phyloP scores from a whole-genome alignment of 1,140 invertebrate species.

The Thereuonema tuberculata region DNA sequence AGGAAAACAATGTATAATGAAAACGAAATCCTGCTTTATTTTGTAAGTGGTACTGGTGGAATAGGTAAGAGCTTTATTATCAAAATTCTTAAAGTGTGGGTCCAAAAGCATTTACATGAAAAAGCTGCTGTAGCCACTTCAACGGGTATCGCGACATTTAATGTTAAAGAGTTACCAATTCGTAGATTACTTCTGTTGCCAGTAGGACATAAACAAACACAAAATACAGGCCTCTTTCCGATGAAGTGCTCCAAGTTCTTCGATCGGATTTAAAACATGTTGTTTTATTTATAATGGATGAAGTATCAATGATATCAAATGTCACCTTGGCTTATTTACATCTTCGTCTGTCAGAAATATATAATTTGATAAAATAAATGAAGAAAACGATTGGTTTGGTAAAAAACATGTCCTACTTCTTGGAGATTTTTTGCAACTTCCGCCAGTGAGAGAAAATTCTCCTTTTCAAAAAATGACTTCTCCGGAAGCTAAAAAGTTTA shows the following conservation, averaged over 20 bases:
- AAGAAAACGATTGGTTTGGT: constrained; percentile 3
- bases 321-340: constrained; percentile 1
- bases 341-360: not conserved
- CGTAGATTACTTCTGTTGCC: constrained; percentile 14
- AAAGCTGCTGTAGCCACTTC: constrained; percentile 7
- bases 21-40: not conserved
- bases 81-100: not conserved
- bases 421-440: not conserved
- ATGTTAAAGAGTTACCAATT: constrained; percentile 12
- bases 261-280: constrained; percentile 9
- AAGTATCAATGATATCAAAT: constrained; percentile 4
- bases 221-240: not conserved
- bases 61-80: constrained; percentile 9
- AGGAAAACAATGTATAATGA: not conserved
- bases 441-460: not conserved
- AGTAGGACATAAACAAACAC: constrained; percentile 1
- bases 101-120: constrained; percentile 5
- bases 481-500: not conserved
- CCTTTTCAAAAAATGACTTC: not conserved
- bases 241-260: constrained; percentile 4
- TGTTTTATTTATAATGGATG: constrained; percentile 7
- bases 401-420: not conserved
- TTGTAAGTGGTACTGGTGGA: constrained; percentile 6
- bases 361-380: not conserved
- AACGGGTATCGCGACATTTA: constrained; percentile 16